Evolutionary conservation across 23 tunicate species (phyloP).

Genomic region (Halocynthia aurantium): DNA sequence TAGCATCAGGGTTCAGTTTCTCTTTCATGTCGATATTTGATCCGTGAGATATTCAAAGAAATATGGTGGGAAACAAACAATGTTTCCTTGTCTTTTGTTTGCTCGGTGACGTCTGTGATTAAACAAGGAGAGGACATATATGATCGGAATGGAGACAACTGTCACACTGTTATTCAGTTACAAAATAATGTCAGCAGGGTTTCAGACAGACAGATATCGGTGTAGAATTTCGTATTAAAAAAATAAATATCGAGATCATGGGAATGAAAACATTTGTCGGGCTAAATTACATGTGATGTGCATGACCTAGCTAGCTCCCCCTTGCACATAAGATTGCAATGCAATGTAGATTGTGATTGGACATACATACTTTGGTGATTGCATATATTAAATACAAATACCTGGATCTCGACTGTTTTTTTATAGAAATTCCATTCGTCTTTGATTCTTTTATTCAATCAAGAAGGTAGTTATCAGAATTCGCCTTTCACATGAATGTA

Average conservation of each 20-base stretch:
- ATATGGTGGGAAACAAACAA: slow-evolving; percentile 1
- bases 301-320: neutral
- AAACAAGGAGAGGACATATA: slow-evolving; percentile 6
- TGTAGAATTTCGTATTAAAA: slow-evolving; percentile 3
- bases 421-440: no score
- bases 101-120: neutral
- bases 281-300: neutral
- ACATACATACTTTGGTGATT: no score
- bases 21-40: slow-evolving; percentile 1
- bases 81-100: slow-evolving; percentile 2
- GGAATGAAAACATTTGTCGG: neutral
- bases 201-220: neutral
- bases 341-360: no score
- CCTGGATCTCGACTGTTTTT: no score
- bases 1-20: neutral
- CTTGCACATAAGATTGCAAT: no score
- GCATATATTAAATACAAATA: no score
- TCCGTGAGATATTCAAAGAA: neutral
- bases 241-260: no score
- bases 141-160: slow-evolving; percentile 1
- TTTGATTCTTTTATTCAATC: no score
- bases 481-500: no score
- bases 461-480: no score
- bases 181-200: neutral
- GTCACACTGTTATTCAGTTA: slow-evolving; percentile 5